Conservation (phyloP, 2,113 vertebrate genomes). For the Mustelus asterias region DNA sequence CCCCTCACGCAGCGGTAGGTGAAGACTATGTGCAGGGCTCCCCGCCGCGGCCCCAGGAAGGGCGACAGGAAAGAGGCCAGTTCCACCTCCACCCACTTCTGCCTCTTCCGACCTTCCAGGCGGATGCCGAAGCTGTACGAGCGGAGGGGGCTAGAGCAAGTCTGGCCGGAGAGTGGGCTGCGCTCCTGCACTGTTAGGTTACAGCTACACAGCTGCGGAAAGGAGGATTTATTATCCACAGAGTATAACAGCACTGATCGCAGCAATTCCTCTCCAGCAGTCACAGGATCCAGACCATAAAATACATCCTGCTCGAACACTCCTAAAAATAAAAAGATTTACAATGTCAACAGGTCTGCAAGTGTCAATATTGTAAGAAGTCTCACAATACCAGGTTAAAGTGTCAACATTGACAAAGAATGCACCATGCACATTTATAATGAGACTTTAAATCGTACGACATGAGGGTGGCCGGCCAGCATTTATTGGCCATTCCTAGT, state of each 20-base stretch:
- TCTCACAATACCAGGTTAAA: too few relatives aligned
- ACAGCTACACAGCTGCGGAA: constrained; percentile 55
- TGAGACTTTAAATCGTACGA: too few relatives aligned
- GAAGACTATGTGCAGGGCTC: constrained; percentile 64
- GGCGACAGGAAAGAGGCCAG: constrained; percentile 74
- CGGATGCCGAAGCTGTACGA: constrained; percentile 57
- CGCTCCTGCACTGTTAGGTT: constrained; percentile 59
- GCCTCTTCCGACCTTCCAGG: constrained; percentile 47
- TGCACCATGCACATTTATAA: too few relatives aligned
- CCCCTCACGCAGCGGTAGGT: constrained; percentile 61
- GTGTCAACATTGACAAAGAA: background rate
- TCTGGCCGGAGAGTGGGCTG: constrained; percentile 43
- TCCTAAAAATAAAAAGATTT: background rate
- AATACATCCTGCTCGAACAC: constrained; percentile 67
- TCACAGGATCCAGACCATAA: constrained; percentile 76
- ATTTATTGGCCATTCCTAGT: too few relatives aligned
- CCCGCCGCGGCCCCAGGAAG: constrained; percentile 59
- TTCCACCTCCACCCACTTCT: constrained; percentile 76
- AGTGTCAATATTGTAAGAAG: background rate
- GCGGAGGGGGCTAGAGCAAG: constrained; percentile 49
- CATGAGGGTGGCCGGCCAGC: too few relatives aligned
- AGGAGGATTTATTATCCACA: constrained; percentile 51
- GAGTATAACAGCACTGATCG: constrained; percentile 82
- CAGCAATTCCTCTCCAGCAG: constrained; percentile 69
- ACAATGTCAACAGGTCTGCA: background rate